Percentiles rank a stretch among this genome's conserved stretches.
Conservation (phyloP, 2,113 vertebrate genomes). For the Fulica atra region DNA sequence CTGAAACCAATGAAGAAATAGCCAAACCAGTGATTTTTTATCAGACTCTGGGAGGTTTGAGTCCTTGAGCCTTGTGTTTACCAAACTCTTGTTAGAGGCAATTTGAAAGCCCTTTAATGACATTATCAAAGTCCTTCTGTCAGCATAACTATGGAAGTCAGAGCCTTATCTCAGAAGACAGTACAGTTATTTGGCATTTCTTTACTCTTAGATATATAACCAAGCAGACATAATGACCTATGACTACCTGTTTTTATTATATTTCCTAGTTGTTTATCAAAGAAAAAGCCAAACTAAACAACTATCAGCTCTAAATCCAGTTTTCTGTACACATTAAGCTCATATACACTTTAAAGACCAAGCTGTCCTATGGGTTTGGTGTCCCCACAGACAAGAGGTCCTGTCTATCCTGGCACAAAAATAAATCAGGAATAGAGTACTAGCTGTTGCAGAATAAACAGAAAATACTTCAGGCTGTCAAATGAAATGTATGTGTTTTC, state of each 20-base stretch:
- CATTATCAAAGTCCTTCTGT: constrained; percentile 3
- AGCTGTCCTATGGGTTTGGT: constrained; percentile 60
- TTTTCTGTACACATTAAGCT: constrained; percentile 76
- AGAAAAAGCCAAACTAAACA: not conserved
- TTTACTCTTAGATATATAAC: not conserved
- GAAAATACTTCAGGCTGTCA: not conserved
- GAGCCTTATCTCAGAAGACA: not conserved
- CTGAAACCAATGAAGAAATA: not conserved
- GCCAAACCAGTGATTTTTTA: not conserved
- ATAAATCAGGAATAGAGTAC: constrained; percentile 77
- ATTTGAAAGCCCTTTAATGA: not conserved
- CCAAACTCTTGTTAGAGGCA: not conserved
- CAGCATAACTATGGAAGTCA: not conserved
- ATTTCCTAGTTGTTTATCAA: not conserved
- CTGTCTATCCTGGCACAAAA: constrained; percentile 81
- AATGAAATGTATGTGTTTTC: not conserved
- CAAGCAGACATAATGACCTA: constrained; percentile 4
- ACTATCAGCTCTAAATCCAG: not conserved
- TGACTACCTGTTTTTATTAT: not conserved
- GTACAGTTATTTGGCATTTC: not conserved
- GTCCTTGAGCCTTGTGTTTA: not conserved
- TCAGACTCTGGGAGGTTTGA: not conserved
- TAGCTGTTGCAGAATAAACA: constrained; percentile 15
- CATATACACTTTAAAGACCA: constrained; percentile 75
- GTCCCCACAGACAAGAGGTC: constrained; percentile 78